phyloP scores from a whole-genome alignment of 2,797 vertebrate genomes.

The Odontamblyopus rebecca region DNA sequence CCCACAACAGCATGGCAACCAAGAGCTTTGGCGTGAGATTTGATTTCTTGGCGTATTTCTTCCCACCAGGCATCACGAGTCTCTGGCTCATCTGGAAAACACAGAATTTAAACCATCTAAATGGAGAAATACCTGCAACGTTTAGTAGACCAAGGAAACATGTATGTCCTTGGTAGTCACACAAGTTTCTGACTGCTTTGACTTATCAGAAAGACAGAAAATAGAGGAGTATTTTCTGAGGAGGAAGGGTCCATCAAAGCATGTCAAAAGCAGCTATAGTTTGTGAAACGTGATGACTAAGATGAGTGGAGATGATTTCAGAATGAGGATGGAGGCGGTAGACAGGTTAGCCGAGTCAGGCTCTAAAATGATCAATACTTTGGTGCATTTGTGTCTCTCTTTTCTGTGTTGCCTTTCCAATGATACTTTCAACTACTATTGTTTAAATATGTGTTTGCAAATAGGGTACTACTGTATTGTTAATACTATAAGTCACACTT shows the following conservation, averaged over 20 bases:
- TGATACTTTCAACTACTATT: too few relatives aligned
- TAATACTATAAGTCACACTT: too few relatives aligned
- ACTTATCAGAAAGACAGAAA: slow-evolving; percentile 47
- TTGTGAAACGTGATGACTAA: slow-evolving; percentile 50
- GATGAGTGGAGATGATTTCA: slow-evolving; percentile 40
- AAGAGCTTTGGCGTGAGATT: slow-evolving; percentile 97
- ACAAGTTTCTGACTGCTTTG: slow-evolving; percentile 29
- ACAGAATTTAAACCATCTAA: slow-evolving; percentile 36
- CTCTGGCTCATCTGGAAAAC: slow-evolving; percentile 98
- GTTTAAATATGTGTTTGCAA: too few relatives aligned
- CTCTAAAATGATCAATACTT: slow-evolving; percentile 8
- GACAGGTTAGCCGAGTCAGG: slow-evolving; percentile 12
- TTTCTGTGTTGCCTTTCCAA: slow-evolving; percentile 16
- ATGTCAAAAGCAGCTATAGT: slow-evolving; percentile 60
- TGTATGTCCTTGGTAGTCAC: slow-evolving; percentile 1
- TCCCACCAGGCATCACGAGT: slow-evolving; percentile 99
- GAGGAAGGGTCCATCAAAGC: slow-evolving; percentile 55
- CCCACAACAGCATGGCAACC: slow-evolving; percentile 98
- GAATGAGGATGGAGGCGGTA: slow-evolving; percentile 54
- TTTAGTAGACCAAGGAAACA: slow-evolving; percentile 18
- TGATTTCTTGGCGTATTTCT: slow-evolving; percentile 99
- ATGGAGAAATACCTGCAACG: slow-evolving; percentile 11
- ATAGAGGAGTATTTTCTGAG: slow-evolving; percentile 38
- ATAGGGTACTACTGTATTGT: too few relatives aligned
- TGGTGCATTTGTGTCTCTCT: slow-evolving; percentile 18